Base-by-base conservation (phyloP, 1,140 invertebrate genomes). In the Rhyacophila brunnea region DNA sequence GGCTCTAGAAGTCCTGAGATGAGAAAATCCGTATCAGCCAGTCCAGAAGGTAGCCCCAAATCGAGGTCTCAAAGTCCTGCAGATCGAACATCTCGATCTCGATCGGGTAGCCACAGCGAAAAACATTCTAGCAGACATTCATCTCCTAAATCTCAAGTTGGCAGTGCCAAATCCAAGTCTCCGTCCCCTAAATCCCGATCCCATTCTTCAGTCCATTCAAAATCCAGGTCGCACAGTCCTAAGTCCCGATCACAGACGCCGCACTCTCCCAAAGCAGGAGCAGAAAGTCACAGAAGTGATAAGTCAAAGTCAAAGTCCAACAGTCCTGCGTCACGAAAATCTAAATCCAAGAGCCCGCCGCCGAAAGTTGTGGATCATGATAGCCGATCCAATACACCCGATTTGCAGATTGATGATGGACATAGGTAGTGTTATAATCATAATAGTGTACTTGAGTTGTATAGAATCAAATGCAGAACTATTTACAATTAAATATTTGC, bases 301-400 rank as follows among this genome's bases (percentile, higher is more conserved):
- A 49, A 49, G 6, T 18, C 46, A 14, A 42, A 66, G 57, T 13
- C 63, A 55, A 6, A 64, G 63, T 10, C 68, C 66, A 53, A 44
- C 14, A 69, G 67, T 32, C 68, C 68, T n/a, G 72, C 70, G 36
- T 68, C 69, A 6, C 69, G 66, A 6, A 69, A 67, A 9, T 67
- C 64, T 15, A 67, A 66, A 48, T 77, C 75, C 2, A 38, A 44
- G 15, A 71, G 69, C 32, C 73, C 74, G 17, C 65, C 63, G 52
- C 60, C 65, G 43, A 64, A 43, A 65, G 66, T 46, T 65, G 68
- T 51, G 55, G 47, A 4, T 70, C 72, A 2, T 66, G 70, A 80
- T 32, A 83, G 79, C 57, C 71, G 80, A 47, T 82, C 81, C 2
- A 81, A 81, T 52, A 81, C 81, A 28, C 81, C 79, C 14, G 80